These are phyloP conservation scores for Euwallacea similis DNA, from an alignment of 1,140 invertebrate species.

Conservation along the genomic window DNA sequence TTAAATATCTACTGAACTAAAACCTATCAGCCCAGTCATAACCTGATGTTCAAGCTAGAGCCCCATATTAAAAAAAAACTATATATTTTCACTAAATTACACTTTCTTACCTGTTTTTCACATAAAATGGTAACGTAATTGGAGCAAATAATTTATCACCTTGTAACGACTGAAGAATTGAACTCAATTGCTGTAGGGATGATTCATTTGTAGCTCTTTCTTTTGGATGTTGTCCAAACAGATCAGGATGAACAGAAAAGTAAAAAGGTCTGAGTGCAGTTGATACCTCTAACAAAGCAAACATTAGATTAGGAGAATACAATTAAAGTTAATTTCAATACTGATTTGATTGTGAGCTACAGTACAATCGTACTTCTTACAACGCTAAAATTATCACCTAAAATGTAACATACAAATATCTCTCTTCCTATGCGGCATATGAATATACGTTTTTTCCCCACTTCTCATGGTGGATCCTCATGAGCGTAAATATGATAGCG, in stretches of 20 bases:
- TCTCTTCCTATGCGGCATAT: no score
- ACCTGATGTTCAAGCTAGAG: no score
- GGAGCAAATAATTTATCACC: constrained; percentile 62
- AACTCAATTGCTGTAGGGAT: constrained; percentile 85
- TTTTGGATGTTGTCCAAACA: constrained; percentile 88
- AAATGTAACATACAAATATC: not conserved
- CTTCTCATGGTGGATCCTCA: no score
- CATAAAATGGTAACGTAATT: constrained; percentile 73
- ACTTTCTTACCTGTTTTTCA: constrained; percentile 62
- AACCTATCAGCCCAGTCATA: not conserved
- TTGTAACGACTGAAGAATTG: constrained; percentile 75
- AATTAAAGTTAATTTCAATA: not conserved
- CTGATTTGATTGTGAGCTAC: not conserved
- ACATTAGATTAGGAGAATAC: not conserved
- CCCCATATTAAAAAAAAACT: no score
- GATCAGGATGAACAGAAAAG: constrained; percentile 92
- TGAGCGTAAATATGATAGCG: no score
- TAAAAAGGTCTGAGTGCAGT: constrained; percentile 90
- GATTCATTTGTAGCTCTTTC: constrained; percentile 90
- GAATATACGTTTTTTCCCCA: no score
- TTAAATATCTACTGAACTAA: not conserved
- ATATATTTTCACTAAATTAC: no score
- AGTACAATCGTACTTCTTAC: not conserved
- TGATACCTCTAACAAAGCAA: constrained; percentile 67
- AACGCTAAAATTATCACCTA: not conserved